Evolutionary conservation across 2,888 invertebrate genomes (phyloP).

Genomic region (Calameuta idolon): DNA sequence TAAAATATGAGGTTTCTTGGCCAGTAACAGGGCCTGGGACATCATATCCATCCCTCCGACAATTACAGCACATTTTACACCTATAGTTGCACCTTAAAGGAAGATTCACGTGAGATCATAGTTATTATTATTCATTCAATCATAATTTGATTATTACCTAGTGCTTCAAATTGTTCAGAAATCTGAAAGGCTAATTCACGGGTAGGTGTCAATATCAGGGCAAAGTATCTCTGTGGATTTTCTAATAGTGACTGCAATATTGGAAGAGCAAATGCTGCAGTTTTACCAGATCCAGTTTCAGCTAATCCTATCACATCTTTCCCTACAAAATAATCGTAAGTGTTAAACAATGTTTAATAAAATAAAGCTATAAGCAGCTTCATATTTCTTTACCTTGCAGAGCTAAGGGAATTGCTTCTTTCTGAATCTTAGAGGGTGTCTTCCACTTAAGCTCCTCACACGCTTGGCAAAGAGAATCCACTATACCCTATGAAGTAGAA

Average conservation of each 20-base stretch:
- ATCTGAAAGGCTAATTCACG: conserved; percentile 98
- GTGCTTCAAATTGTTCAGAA: conserved; percentile 97
- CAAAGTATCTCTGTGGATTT: conserved; percentile 94
- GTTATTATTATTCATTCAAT: conserved; percentile 8
- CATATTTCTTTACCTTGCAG: conserved; percentile 75
- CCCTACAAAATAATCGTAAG: conserved; percentile 77
- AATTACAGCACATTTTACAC: conserved; percentile 95
- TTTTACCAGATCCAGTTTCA: conserved; percentile 96
- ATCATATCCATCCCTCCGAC: conserved; percentile 99
- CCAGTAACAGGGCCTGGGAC: conserved; percentile 88
- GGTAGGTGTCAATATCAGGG: conserved; percentile 94
- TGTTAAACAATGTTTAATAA: conserved; percentile 45
- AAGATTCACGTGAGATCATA: not conserved
- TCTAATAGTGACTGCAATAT: conserved; percentile 92
- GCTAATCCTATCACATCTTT: conserved; percentile 83
- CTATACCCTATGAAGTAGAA: conserved; percentile 78
- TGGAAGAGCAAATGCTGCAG: conserved; percentile 97
- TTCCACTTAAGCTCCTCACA: conserved; percentile 95
- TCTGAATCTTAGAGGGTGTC: conserved; percentile 93
- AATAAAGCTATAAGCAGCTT: not conserved
- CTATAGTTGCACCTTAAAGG: conserved; percentile 82
- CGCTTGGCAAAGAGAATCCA: conserved; percentile 90
- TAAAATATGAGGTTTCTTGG: conserved; percentile 96
- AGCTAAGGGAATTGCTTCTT: conserved; percentile 92
- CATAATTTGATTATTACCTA: conserved; percentile 73